Conservation (phyloP, 2,888 invertebrate genomes). For the Campoplex nolae region DNA sequence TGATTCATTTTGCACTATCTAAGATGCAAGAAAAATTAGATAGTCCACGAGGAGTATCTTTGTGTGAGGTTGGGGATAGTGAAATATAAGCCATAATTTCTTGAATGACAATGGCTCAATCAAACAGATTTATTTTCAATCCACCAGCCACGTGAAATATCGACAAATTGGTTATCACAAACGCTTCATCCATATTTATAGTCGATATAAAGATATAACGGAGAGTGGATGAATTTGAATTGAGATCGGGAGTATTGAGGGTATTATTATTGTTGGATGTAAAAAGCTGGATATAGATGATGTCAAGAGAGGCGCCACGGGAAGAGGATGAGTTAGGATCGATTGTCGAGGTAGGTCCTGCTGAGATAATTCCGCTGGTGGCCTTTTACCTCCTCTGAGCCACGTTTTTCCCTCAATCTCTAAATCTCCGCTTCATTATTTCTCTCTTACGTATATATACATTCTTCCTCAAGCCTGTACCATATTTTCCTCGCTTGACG, state of each 20-base stretch:
- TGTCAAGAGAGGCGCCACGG: conserved; percentile 30
- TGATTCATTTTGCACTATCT: conserved; percentile 17
- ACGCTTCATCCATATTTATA: conserved; percentile 28
- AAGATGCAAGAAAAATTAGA: conserved; percentile 7
- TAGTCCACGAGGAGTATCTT: not conserved
- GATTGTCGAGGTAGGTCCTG: conserved; percentile 66
- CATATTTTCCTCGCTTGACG: conserved; percentile 56
- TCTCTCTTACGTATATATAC: not conserved
- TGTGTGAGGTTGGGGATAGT: conserved; percentile 13
- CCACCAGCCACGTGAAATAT: not conserved
- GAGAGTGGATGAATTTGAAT: conserved; percentile 24
- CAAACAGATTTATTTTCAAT: conserved; percentile 41
- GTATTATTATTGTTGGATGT: conserved; percentile 46
- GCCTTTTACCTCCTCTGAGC: conserved; percentile 36
- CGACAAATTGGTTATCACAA: conserved; percentile 27
- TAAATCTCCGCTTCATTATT: conserved; percentile 28
- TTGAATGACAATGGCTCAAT: conserved; percentile 42
- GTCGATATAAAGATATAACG: conserved; percentile 1
- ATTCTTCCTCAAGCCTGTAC: conserved; percentile 7
- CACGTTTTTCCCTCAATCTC: conserved; percentile 30
- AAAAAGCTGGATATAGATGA: conserved; percentile 49
- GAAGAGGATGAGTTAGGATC: conserved; percentile 39
- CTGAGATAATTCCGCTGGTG: conserved; percentile 41
- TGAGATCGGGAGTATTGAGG: not conserved
- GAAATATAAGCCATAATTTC: not conserved